Base-by-base conservation (phyloP, 2,797 vertebrate genomes). In the Enteromius radiatus region DNA sequence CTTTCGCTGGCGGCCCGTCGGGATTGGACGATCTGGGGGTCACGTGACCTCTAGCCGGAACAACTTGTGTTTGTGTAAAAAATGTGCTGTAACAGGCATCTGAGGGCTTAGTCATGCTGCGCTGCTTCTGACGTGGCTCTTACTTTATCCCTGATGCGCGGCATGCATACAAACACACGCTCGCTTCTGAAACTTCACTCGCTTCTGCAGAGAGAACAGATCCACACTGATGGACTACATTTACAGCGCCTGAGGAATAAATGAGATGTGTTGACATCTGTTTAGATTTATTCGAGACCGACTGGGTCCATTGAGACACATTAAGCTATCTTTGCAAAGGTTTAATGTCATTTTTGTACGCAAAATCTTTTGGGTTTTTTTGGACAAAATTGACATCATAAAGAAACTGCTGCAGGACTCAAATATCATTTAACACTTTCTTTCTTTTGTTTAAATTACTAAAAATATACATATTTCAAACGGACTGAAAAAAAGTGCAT, bases 61-160 rank as follows among this genome's bases (percentile, higher is more conserved):
- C 80, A 82, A 77, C 82, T 71, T 81, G 78, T 43, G 69, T 80
- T 70, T 80, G 74, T 79, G 76, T 80, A 47, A 26, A 76, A 80
- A 81, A 84, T 82, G 61, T 88, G 85, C 85, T 64, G 84, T 84
- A 84, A 88, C 84, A 76, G 85, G 84, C 81, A 69, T 82, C 86
- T 85, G 68, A 47, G 68, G 67, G 82, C 86, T 87, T 82, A 82
- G 78, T 87, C 88, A 86, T 87, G 86, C 82, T 87, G 85, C 43
- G 23, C 77, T 64, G 56, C 68, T 26, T 77, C 73, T 67, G 75
- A 76, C 33, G 23, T 11, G 61, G 76, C 26, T 56, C 52, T 83
- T 38, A 33, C 76, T 85, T 84, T 81, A 85, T 86, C 86, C 85
- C 68, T 33, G 23, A 77, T 61, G 67, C 68, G 9, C 23, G 38